phyloP scores from a whole-genome alignment of 2,113 vertebrate genomes.

The Narcine bancroftii region DNA sequence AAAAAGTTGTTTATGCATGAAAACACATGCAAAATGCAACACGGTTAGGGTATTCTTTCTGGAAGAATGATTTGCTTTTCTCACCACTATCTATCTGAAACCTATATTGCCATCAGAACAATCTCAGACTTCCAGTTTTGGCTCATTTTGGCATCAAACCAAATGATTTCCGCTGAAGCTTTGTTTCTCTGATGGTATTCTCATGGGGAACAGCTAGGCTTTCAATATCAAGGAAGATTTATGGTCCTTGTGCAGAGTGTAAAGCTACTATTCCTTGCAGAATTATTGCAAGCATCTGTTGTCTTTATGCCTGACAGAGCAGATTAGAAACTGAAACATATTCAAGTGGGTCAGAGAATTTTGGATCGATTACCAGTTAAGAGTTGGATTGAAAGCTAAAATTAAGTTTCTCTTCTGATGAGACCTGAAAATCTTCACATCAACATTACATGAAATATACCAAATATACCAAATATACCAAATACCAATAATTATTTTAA shows the following conservation, averaged over 20 bases:
- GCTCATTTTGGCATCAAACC: neutral
- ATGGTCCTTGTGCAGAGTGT: neutral
- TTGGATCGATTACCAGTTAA: conserved; percentile 20
- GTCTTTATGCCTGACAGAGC: conserved; percentile 28
- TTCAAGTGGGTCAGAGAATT: conserved; percentile 20
- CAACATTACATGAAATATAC: no score
- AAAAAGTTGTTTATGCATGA: neutral
- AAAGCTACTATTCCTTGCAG: conserved; percentile 21
- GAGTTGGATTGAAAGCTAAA: conserved; percentile 22
- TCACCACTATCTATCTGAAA: neutral
- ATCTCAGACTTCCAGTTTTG: neutral
- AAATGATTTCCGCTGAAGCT: neutral
- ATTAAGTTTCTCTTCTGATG: neutral
- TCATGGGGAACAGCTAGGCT: neutral
- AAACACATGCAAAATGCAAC: neutral
- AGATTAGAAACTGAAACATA: conserved; percentile 29
- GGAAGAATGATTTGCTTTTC: neutral
- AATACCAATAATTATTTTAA: neutral
- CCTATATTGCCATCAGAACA: neutral
- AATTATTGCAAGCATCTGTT: conserved; percentile 34
- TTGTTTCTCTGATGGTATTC: neutral
- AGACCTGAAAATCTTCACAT: conserved; percentile 29
- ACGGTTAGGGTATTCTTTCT: neutral
- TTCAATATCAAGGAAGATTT: conserved; percentile 34
- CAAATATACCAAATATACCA: no score